Evolutionary conservation across 1,140 invertebrate genomes (phyloP).

Genomic region (Drosophila fuyamai): DNA sequence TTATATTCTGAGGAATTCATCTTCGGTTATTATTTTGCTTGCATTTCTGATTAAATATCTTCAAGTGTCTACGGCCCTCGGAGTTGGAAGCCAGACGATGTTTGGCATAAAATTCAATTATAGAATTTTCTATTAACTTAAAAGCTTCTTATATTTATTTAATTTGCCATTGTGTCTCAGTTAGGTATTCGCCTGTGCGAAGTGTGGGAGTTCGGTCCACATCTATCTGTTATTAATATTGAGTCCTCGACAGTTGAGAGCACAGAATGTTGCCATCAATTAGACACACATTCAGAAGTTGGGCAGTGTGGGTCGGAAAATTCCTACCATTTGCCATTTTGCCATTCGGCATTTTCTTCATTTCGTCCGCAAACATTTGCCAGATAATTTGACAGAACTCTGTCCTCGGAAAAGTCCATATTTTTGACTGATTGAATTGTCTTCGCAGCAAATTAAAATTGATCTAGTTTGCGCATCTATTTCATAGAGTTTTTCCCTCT

Average conservation of each 20-base stretch:
- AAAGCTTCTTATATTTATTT: constrained; percentile 83
- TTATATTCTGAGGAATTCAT: constrained; percentile 13
- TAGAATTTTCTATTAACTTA: constrained; percentile 78
- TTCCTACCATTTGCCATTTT: constrained; percentile 14
- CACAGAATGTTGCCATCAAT: constrained; percentile 65
- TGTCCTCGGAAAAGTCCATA: not conserved
- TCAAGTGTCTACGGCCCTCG: constrained; percentile 10
- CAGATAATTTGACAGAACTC: constrained; percentile 36
- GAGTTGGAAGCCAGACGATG: constrained; percentile 18
- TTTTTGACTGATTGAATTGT: constrained; percentile 64
- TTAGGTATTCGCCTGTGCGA: constrained; percentile 9
- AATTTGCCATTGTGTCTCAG: constrained; percentile 73
- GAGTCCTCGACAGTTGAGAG: constrained; percentile 2
- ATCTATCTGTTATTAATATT: constrained; percentile 45
- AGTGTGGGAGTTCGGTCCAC: constrained; percentile 5
- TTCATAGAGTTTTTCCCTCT: constrained; percentile 1
- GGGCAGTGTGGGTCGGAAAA: not conserved
- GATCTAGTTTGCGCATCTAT: constrained; percentile 50
- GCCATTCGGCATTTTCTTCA: constrained; percentile 14
- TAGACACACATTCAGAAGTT: constrained; percentile 39
- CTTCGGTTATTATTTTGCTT: constrained; percentile 36
- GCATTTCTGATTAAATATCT: constrained; percentile 48
- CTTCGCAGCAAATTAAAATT: constrained; percentile 64
- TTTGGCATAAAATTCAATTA: constrained; percentile 72
- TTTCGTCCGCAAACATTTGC: constrained; percentile 42